Evolutionary conservation across 2,797 vertebrate species (phyloP).

Genomic region (Myotis vivesi): DNA sequence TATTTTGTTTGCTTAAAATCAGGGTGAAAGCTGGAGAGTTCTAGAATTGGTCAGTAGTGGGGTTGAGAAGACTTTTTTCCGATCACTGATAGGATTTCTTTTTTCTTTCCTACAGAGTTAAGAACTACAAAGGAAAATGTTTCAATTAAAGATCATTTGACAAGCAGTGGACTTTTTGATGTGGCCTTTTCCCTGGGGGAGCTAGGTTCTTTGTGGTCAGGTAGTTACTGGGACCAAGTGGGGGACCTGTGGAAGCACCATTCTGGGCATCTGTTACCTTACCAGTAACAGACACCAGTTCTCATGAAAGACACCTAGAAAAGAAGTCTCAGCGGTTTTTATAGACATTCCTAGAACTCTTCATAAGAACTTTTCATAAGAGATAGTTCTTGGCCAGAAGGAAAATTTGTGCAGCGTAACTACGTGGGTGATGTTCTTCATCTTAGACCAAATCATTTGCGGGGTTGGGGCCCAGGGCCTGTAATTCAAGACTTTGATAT

Average conservation of each 20-base stretch:
- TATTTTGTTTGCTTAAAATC: background rate
- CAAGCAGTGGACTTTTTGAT: background rate
- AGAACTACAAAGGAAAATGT: background rate
- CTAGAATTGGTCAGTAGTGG: background rate
- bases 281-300: background rate
- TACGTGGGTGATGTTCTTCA: fast-evolving
- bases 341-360: background rate
- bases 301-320: background rate
- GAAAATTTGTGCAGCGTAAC: background rate
- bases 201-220: background rate
- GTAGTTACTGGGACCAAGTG: background rate
- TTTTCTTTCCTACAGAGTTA: conserved; percentile 67
- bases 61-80: background rate
- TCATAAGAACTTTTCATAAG: background rate
- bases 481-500: background rate
- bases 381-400: background rate
- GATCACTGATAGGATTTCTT: background rate
- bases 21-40: background rate
- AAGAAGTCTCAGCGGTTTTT: background rate
- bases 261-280: too few species aligned
- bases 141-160: conserved; percentile 63
- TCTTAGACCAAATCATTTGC: background rate
- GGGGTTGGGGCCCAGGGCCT: too few species aligned
- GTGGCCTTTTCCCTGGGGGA: background rate
- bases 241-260: background rate